phyloP scores from a whole-genome alignment of 2,797 vertebrate species.

The Acipenser oxyrinchus region DNA sequence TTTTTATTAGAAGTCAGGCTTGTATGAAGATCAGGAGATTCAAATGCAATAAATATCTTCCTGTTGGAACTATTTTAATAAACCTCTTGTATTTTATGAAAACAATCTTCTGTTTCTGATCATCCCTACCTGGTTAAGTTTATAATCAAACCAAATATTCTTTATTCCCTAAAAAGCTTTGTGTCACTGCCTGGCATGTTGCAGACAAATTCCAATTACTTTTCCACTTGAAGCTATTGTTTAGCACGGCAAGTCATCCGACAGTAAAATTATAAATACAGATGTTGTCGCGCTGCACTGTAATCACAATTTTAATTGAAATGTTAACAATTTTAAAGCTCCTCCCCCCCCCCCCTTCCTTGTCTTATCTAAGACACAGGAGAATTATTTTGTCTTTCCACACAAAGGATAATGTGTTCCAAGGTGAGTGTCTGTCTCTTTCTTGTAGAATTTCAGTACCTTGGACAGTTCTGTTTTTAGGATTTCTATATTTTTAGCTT shows the following conservation, averaged over 20 bases:
- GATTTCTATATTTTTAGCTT: background rate
- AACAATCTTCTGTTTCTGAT: conserved; percentile 1
- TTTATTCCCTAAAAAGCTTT: conserved; percentile 51
- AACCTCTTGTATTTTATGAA: conserved; percentile 1
- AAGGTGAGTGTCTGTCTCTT: background rate
- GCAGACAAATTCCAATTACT: conserved; percentile 77
- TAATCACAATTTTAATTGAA: conserved; percentile 81
- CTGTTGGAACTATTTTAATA: background rate
- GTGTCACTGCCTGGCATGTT: conserved; percentile 66
- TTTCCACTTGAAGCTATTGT: conserved; percentile 70
- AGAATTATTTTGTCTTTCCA: background rate
- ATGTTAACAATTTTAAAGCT: conserved; percentile 61
- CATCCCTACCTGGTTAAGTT: conserved; percentile 4
- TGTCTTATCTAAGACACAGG: background rate
- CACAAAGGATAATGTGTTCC: background rate
- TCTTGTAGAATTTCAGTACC: background rate
- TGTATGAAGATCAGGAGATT: too few relatives aligned
- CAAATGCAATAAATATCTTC: background rate
- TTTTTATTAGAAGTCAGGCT: too few relatives aligned
- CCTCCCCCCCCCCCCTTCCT: background rate
- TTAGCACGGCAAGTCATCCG: conserved; percentile 72
- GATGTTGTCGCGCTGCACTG: conserved; percentile 78
- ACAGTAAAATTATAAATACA: conserved; percentile 83
- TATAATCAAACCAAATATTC: conserved; percentile 53
- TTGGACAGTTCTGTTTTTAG: background rate